A percentile compares a stretch with the other conserved stretches of the same genome.
These are phyloP conservation scores for Folsomia candida DNA, from an alignment of 2,888 invertebrate genomes.

Conservation along the genomic window DNA sequence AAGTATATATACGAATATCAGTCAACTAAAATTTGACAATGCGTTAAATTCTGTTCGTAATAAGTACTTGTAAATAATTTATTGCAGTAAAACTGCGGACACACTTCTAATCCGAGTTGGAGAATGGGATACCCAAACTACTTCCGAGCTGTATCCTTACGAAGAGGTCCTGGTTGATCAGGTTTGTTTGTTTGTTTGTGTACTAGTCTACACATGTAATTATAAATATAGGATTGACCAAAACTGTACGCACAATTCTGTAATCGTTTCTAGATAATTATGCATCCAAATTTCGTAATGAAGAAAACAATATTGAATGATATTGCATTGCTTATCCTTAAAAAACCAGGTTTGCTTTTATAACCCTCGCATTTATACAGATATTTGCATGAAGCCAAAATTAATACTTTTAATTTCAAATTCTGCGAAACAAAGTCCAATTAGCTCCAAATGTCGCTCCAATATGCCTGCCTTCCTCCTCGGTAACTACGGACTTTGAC, in stretches of 20 bases:
- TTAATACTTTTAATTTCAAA: no score
- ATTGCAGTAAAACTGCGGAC: not conserved
- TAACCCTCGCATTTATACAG: no score
- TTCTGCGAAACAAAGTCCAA: slow-evolving; percentile 73
- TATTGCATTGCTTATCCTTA: not conserved
- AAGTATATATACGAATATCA: no score
- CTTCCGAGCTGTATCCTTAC: slow-evolving; percentile 65
- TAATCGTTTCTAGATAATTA: slow-evolving; percentile 55
- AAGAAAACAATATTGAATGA: slow-evolving; percentile 58
- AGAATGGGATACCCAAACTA: slow-evolving; percentile 72
- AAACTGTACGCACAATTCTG: not conserved
- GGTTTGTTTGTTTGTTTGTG: slow-evolving; percentile 52
- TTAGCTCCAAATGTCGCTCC: slow-evolving; percentile 68
- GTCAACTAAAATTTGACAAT: no score
- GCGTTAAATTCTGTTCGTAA: no score
- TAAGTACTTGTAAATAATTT: no score
- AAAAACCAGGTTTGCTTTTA: no score
- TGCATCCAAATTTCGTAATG: slow-evolving; percentile 65
- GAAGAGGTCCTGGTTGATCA: slow-evolving; percentile 65
- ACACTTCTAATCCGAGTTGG: not conserved
- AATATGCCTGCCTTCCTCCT: slow-evolving; percentile 63
- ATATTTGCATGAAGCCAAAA: no score
- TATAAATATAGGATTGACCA: not conserved
- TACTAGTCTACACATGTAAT: no score
- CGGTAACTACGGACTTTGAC: slow-evolving; percentile 56